phyloP scores from a whole-genome alignment of 2,797 vertebrate species.

The Arremon aurantiirostris region DNA sequence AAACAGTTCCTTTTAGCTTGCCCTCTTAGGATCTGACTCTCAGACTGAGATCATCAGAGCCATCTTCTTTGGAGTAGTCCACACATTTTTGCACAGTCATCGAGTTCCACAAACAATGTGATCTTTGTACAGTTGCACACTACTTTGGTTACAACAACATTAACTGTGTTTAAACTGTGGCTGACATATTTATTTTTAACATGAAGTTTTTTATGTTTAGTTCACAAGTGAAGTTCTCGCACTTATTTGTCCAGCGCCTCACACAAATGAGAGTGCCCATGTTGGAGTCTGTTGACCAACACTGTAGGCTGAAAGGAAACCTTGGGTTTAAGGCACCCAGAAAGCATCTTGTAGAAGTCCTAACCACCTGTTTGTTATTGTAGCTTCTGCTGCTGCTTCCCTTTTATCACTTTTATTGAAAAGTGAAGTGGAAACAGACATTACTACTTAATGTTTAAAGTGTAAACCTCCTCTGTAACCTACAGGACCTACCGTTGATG shows the following conservation, averaged over 20 bases:
- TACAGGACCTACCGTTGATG: neutral
- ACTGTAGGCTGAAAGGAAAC: neutral
- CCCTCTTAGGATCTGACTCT: neutral
- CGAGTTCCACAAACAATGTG: constrained; percentile 13
- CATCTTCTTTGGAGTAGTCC: neutral
- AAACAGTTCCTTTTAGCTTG: neutral
- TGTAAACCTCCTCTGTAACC: neutral
- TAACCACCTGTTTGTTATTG: neutral
- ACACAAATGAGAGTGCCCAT: neutral
- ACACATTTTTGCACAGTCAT: neutral
- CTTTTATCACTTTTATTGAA: neutral
- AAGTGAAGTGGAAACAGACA: neutral
- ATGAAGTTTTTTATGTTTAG: neutral
- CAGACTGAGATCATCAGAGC: neutral
- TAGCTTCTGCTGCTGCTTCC: neutral
- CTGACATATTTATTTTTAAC: neutral
- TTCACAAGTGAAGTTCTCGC: neutral
- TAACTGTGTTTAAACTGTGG: neutral
- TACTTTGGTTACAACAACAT: constrained; percentile 6
- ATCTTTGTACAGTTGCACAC: constrained; percentile 22
- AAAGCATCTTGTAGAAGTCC: neutral
- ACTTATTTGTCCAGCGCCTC: neutral
- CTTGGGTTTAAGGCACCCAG: constrained; percentile 40
- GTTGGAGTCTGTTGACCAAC: neutral
- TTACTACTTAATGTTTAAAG: neutral